Percentiles rank a stretch among this genome's conserved stretches.
phyloP scores from a whole-genome alignment of 2,797 vertebrate genomes.

The Crenuchus spilurus region DNA sequence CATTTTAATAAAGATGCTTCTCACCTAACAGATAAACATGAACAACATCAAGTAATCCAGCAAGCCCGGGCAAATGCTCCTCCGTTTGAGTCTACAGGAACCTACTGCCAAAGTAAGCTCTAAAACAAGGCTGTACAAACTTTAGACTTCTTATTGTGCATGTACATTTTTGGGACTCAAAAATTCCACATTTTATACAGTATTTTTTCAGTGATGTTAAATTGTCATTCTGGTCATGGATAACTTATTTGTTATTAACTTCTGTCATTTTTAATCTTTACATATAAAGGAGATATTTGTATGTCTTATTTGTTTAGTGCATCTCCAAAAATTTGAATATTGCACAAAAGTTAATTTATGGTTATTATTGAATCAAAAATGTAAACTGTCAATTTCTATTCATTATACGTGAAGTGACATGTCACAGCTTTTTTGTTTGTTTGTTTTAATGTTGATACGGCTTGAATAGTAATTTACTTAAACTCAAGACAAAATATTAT shows the following conservation, averaged over 20 bases:
- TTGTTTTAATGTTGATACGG: no score
- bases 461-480: no score
- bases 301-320: not conserved
- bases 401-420: no score
- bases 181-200: not conserved
- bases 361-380: no score
- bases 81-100: conserved; percentile 77
- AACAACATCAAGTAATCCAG: conserved; percentile 86
- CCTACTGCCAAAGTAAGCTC: conserved; percentile 83
- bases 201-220: no score
- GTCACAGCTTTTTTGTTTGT: no score
- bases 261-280: not conserved
- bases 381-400: no score
- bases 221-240: not conserved
- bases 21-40: conserved; percentile 79
- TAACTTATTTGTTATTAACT: not conserved
- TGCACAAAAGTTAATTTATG: no score
- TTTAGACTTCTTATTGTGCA: not conserved
- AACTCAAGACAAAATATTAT: no score
- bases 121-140: not conserved
- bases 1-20: not conserved
- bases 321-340: no score
- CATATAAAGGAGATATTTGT: not conserved
- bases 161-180: not conserved
- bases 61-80: conserved; percentile 78